A percentile compares a stretch with the other conserved stretches of the same genome.
These are phyloP conservation scores for Scomber japonicus DNA, from an alignment of 2,113 vertebrate species.

Conservation along the genomic window DNA sequence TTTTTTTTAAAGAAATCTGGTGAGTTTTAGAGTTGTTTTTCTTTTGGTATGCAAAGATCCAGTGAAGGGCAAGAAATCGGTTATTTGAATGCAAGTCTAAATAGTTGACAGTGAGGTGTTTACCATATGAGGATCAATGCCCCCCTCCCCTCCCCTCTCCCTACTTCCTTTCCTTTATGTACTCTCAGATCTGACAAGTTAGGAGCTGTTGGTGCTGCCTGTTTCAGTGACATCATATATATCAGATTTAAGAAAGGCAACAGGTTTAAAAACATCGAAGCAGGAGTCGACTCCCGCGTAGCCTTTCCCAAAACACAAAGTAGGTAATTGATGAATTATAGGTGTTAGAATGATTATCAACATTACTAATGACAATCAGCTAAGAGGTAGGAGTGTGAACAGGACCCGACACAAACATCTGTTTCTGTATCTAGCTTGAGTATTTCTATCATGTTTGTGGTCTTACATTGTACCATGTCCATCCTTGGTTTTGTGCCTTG, in stretches of 20 bases:
- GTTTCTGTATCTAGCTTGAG: conserved; percentile 39
- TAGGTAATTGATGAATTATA: not conserved
- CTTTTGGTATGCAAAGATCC: not conserved
- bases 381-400: conserved; percentile 36
- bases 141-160: not conserved
- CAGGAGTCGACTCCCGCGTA: not conserved
- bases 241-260: conserved; percentile 2
- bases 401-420: conserved; percentile 48
- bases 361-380: conserved; percentile 14
- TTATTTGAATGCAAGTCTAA: not conserved
- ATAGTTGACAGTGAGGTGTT: not conserved
- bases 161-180: not conserved
- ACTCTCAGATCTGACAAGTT: not conserved
- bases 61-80: conserved; percentile 2
- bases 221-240: not conserved
- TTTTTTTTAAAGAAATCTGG: not conserved
- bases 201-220: not conserved
- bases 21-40: not conserved
- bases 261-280: not conserved
- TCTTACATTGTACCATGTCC: conserved; percentile 67
- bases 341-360: not conserved
- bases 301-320: conserved; percentile 13
- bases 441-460: conserved; percentile 66
- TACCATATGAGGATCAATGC: too few species aligned
- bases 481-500: conserved; percentile 76